A percentile compares a stretch with the other conserved stretches of the same genome.
Evolutionary conservation across 2,113 vertebrate genomes (phyloP).

Genomic region (Thamnaconus septentrionalis): DNA sequence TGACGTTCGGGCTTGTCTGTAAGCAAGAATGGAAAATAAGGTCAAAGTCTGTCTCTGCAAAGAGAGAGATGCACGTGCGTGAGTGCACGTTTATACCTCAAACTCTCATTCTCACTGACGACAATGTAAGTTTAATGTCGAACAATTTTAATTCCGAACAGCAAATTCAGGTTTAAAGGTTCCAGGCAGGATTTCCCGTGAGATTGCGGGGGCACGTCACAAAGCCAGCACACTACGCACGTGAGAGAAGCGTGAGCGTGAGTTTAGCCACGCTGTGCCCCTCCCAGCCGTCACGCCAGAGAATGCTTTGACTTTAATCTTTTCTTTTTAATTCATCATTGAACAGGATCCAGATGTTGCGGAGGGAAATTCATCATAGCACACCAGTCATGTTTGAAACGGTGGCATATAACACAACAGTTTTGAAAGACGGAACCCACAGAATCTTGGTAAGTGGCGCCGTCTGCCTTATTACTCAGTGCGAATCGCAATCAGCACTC

Average conservation of each 20-base stretch:
- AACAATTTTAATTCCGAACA: conserved; percentile 67
- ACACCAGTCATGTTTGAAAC: conserved; percentile 1
- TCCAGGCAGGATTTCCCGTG: conserved; percentile 45
- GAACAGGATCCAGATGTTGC: conserved; percentile 73
- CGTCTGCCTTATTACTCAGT: conserved; percentile 51
- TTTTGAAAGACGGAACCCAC: conserved; percentile 34
- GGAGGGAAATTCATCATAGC: conserved; percentile 51
- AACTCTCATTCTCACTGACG: conserved; percentile 45
- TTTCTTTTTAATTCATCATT: conserved; percentile 69
- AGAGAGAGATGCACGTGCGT: no score
- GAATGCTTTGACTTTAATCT: conserved; percentile 40
- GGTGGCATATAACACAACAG: conserved; percentile 45
- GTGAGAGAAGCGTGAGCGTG: conserved; percentile 38
- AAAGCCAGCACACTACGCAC: conserved; percentile 2
- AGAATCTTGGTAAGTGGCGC: conserved; percentile 26
- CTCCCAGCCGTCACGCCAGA: conserved; percentile 50
- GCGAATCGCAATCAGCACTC: conserved; percentile 58
- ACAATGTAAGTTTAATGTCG: conserved; percentile 53
- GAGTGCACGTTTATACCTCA: no score
- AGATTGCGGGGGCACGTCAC: conserved; percentile 43
- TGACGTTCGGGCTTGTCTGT: no score
- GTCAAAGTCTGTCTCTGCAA: no score
- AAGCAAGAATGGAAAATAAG: no score
- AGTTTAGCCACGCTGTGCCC: conserved; percentile 27
- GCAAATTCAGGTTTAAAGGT: conserved; percentile 62